Percentiles rank a stretch among this genome's conserved stretches.
These are phyloP conservation scores for Synodontis membranacea DNA, from an alignment of 2,113 vertebrate genomes.

Conservation along the genomic window DNA sequence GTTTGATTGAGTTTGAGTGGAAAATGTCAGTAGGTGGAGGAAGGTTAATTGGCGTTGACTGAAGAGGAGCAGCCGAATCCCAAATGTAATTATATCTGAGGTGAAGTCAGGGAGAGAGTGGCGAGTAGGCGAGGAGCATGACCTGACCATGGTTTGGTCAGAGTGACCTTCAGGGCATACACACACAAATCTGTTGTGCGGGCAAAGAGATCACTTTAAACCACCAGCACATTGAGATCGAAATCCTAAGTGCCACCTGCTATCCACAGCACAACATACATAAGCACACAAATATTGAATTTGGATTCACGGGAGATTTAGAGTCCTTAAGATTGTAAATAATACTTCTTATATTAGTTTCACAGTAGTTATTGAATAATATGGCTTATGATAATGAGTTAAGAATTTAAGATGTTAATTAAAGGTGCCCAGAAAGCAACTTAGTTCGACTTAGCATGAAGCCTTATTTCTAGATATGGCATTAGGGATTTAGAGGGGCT, in stretches of 20 bases:
- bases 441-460: not conserved
- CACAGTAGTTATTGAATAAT: not conserved
- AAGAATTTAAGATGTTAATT: conserved; percentile 11
- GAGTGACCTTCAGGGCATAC: conserved; percentile 27
- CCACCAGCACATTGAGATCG: not conserved
- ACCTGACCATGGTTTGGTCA: conserved; percentile 17
- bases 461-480: not conserved
- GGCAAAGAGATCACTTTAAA: conserved; percentile 18
- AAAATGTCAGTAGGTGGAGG: conserved; percentile 70
- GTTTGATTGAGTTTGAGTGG: conserved; percentile 48
- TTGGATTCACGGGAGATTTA: not conserved
- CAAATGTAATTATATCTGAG: conserved; percentile 66
- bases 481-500: not conserved
- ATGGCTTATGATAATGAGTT: not conserved
- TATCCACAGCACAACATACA: not conserved
- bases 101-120: conserved; percentile 51
- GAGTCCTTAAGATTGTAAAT: not conserved
- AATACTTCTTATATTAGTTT: not conserved
- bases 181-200: not conserved
- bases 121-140: not conserved
- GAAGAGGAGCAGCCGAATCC: conserved; percentile 58
- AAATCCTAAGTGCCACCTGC: not conserved
- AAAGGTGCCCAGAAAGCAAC: not conserved
- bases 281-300: not conserved
- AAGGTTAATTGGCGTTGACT: conserved; percentile 71